phyloP scores from a whole-genome alignment of 2,113 vertebrate genomes.

The Pseudolaguvia tuberculata region DNA sequence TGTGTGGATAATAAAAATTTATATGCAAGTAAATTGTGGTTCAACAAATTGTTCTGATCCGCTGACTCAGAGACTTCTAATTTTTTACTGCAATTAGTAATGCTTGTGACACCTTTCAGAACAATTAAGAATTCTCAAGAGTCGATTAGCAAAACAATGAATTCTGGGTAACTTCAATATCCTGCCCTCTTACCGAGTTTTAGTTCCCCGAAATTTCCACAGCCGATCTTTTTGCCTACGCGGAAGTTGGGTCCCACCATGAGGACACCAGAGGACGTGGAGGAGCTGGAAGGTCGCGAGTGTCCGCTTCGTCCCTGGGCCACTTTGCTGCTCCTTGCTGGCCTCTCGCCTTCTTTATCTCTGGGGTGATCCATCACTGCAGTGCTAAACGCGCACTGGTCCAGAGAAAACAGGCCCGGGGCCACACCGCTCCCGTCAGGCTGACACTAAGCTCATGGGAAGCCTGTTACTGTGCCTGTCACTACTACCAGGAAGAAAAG shows the following conservation, averaged over 20 bases:
- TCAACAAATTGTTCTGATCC: background rate
- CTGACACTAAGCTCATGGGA: slow-evolving; percentile 43
- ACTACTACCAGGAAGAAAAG: slow-evolving; percentile 35
- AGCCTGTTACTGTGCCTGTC: slow-evolving; percentile 16
- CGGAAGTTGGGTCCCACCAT: slow-evolving; percentile 90
- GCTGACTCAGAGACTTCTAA: background rate
- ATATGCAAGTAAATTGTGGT: too few relatives aligned
- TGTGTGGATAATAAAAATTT: too few relatives aligned
- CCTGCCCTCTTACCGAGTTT: slow-evolving; percentile 75
- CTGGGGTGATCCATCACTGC: slow-evolving; percentile 80
- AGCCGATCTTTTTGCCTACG: slow-evolving; percentile 88
- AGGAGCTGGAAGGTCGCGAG: slow-evolving; percentile 71
- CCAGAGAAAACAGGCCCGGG: slow-evolving; percentile 45
- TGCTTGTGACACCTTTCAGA: background rate
- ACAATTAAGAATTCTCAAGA: background rate
- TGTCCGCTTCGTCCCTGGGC: slow-evolving; percentile 74
- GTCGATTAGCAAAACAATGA: background rate
- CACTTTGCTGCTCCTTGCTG: slow-evolving; percentile 71
- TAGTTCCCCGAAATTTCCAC: slow-evolving; percentile 86
- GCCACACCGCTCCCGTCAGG: slow-evolving; percentile 39
- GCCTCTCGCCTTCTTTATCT: slow-evolving; percentile 82
- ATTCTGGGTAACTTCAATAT: background rate
- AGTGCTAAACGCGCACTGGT: slow-evolving; percentile 33
- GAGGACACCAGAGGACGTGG: slow-evolving; percentile 76
- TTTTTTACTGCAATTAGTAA: background rate